Percentiles rank a stretch among this genome's conserved stretches.
These are phyloP conservation scores for Cosmopolites sordidus DNA, from an alignment of 2,888 invertebrate genomes.

Conservation along the genomic window DNA sequence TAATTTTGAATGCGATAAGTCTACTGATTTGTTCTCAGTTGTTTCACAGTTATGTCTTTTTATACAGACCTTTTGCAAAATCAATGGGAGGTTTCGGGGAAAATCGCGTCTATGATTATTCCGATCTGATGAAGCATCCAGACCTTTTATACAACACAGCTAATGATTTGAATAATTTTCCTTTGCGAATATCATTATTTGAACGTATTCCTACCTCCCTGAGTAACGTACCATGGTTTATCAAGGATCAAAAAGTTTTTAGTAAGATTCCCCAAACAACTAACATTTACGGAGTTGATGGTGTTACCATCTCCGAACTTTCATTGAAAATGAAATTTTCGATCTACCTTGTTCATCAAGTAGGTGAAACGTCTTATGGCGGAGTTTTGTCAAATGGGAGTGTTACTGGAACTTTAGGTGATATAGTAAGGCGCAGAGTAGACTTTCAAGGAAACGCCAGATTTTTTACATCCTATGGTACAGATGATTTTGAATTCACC, in stretches of 20 bases:
- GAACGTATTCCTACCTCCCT: conserved; percentile 26
- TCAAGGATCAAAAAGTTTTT: conserved; percentile 18
- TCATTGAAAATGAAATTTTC: conserved; percentile 43
- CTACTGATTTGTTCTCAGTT: conserved; percentile 26
- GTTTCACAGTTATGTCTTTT: conserved; percentile 20
- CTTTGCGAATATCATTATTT: conserved; percentile 43
- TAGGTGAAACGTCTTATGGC: conserved; percentile 32
- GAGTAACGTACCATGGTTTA: conserved; percentile 10
- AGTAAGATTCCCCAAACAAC: conserved; percentile 22
- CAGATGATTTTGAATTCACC: neutral
- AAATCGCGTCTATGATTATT: conserved; percentile 10
- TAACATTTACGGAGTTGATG: conserved; percentile 43
- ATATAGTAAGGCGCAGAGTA: conserved; percentile 19
- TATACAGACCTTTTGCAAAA: conserved; percentile 28
- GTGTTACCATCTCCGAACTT: conserved; percentile 40
- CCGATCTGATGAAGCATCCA: conserved; percentile 12
- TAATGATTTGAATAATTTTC: conserved; percentile 41
- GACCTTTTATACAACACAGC: conserved; percentile 25
- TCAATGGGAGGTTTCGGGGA: conserved; percentile 17
- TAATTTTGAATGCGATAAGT: conserved; percentile 23
- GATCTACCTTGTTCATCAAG: conserved; percentile 21
- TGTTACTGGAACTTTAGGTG: conserved; percentile 29
- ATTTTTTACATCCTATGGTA: conserved; percentile 14
- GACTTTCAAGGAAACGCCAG: conserved; percentile 37
- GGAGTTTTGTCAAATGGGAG: conserved; percentile 31